Percentiles rank a stretch among this genome's conserved stretches.
Evolutionary conservation across 2,888 invertebrate species (phyloP).

Genomic region (Melanchra persicariae): DNA sequence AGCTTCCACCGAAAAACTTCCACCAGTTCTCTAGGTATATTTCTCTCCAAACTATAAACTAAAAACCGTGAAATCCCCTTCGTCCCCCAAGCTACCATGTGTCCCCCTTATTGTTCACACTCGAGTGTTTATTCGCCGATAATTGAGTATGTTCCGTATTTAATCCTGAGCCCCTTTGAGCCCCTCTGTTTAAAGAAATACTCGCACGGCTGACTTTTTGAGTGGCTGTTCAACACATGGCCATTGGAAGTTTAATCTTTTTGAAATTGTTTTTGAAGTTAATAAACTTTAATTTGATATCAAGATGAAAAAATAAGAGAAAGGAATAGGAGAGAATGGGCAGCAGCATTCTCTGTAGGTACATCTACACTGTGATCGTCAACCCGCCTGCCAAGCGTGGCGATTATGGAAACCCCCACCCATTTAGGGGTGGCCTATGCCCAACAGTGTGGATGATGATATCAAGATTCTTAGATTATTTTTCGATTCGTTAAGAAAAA

Average conservation of each 20-base stretch:
- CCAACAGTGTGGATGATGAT: too few species aligned
- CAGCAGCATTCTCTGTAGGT: too few species aligned
- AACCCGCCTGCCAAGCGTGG: too few species aligned
- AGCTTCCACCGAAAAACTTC: not conserved
- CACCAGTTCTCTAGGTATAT: not conserved
- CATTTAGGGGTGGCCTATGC: too few species aligned
- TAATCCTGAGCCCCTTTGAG: conserved; percentile 60
- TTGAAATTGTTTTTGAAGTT: conserved; percentile 47
- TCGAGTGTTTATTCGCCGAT: conserved; percentile 83
- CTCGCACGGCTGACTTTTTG: conserved; percentile 78
- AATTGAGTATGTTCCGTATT: conserved; percentile 80
- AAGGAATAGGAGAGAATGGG: too few species aligned
- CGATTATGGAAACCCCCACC: too few species aligned
- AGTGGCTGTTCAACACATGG: conserved; percentile 81
- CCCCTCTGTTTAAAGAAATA: conserved; percentile 81
- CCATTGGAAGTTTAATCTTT: conserved; percentile 73
- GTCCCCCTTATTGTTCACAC: conserved; percentile 68
- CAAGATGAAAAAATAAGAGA: too few species aligned
- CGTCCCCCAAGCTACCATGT: conserved; percentile 45
- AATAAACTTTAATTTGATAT: conserved; percentile 23
- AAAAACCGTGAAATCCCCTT: conserved; percentile 51
- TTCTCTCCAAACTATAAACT: conserved; percentile 18
- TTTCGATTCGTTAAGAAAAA: not conserved
- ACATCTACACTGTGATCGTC: too few species aligned
- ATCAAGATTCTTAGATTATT: not conserved